Evolutionary conservation across 2,888 invertebrate genomes (phyloP).

Genomic region (Pristionchus entomophagus): DNA sequence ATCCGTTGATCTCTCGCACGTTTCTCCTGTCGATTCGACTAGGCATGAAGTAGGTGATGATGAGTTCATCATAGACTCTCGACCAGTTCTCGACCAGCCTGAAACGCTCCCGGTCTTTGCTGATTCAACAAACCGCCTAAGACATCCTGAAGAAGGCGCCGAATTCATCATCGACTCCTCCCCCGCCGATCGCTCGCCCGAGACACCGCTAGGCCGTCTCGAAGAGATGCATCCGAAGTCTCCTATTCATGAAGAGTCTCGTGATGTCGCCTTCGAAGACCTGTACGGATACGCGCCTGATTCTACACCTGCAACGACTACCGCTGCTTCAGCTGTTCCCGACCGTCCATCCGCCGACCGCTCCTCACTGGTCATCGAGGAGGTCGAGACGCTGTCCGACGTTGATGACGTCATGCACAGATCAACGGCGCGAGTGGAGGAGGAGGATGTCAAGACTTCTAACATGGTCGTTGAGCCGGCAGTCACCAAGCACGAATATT

Average conservation of each 20-base stretch:
- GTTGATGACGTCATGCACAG: background rate
- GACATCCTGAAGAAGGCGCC: background rate
- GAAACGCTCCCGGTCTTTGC: background rate
- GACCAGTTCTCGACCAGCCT: background rate
- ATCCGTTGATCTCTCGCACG: background rate
- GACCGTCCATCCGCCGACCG: conserved; percentile 17
- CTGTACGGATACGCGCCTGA: background rate
- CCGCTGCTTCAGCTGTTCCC: background rate
- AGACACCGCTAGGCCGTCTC: background rate
- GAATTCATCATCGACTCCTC: background rate
- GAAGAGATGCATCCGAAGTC: background rate
- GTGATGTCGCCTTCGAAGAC: background rate
- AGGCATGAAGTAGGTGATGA: background rate
- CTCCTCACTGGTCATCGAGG: background rate
- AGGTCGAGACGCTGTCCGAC: background rate
- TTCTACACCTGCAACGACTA: background rate
- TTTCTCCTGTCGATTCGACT: background rate
- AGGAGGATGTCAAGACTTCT: background rate
- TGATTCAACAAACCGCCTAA: background rate
- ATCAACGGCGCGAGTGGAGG: background rate
- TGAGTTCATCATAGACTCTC: background rate
- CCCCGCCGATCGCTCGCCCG: background rate
- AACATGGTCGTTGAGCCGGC: background rate
- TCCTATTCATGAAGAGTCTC: no score
- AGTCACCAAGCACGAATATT: background rate